Conservation (phyloP, 2,797 vertebrate genomes). For the Oryzias sinensis region DNA sequence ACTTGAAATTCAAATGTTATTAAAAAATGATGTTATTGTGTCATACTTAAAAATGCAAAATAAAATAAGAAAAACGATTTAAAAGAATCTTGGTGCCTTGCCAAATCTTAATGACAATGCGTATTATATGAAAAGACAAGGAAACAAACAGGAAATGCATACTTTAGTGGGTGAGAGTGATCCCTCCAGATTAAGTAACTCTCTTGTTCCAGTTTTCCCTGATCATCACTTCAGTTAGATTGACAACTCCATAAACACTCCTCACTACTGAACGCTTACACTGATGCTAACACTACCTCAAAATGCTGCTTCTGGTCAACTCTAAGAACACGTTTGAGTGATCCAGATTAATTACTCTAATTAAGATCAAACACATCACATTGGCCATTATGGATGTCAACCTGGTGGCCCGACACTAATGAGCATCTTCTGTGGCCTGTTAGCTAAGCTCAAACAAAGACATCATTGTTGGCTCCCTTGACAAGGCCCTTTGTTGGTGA, state of each 20-base stretch:
- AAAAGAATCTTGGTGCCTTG: neutral
- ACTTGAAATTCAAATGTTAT: neutral
- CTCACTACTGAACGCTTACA: neutral
- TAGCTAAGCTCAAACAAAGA: slow-evolving; percentile 67
- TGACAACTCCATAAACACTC: neutral
- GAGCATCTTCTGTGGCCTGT: slow-evolving; percentile 66
- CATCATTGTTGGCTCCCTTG: slow-evolving; percentile 55
- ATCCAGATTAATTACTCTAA: slow-evolving; percentile 76
- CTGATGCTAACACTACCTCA: slow-evolving; percentile 4
- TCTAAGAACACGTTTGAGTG: slow-evolving; percentile 38
- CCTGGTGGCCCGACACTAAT: slow-evolving; percentile 53
- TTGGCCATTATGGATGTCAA: slow-evolving; percentile 49
- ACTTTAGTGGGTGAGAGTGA: slow-evolving; percentile 43
- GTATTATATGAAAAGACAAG: neutral
- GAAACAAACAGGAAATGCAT: slow-evolving; percentile 18
- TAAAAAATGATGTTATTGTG: no score
- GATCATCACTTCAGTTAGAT: slow-evolving; percentile 3
- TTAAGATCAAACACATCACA: slow-evolving; percentile 71
- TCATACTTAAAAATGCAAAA: neutral
- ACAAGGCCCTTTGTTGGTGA: slow-evolving; percentile 58
- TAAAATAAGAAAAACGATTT: neutral
- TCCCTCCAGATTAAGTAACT: slow-evolving; percentile 19
- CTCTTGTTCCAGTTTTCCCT: slow-evolving; percentile 12
- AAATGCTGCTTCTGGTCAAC: slow-evolving; percentile 22
- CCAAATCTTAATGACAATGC: no score